phyloP scores from a whole-genome alignment of 2,113 vertebrate species.

The Hippocampus abdominalis region DNA sequence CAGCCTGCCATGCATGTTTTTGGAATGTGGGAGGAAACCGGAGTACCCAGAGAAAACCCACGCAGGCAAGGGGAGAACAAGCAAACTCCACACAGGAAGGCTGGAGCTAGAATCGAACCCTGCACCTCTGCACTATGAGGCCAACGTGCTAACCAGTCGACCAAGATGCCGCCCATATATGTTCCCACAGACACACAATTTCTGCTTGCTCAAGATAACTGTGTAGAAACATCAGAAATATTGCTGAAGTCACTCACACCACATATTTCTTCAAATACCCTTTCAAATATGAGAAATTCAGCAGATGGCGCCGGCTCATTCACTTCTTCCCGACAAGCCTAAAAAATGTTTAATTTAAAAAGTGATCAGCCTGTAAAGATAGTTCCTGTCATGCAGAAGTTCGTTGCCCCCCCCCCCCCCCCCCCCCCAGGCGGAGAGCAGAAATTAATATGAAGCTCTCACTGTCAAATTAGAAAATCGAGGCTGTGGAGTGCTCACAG shows the following conservation, averaged over 20 bases:
- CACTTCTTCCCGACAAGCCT: slow-evolving; percentile 15
- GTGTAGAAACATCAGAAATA: slow-evolving; percentile 8
- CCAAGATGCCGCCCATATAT: no score
- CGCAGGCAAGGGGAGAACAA: no score
- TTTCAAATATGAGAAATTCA: slow-evolving; percentile 1
- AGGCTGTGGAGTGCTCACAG: slow-evolving; percentile 32
- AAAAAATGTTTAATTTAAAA: slow-evolving; percentile 30
- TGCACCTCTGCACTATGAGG: no score
- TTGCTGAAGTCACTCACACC: neutral
- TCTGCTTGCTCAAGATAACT: neutral
- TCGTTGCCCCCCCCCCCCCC: slow-evolving; percentile 2
- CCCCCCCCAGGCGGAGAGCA: slow-evolving; percentile 12
- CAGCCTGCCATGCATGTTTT: no score
- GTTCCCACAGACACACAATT: neutral
- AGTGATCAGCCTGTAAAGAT: slow-evolving; percentile 9
- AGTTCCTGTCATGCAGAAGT: slow-evolving; percentile 4
- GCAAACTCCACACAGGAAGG: no score
- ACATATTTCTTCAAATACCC: neutral
- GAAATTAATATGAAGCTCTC: slow-evolving; percentile 43
- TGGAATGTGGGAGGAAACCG: no score
- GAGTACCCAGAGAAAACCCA: no score
- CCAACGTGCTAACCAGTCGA: no score
- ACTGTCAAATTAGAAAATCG: slow-evolving; percentile 45
- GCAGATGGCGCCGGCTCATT: neutral
- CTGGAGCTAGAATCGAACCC: no score